Conservation (phyloP, 2,113 vertebrate genomes). For the Stomatorhinus ivindoensis region DNA sequence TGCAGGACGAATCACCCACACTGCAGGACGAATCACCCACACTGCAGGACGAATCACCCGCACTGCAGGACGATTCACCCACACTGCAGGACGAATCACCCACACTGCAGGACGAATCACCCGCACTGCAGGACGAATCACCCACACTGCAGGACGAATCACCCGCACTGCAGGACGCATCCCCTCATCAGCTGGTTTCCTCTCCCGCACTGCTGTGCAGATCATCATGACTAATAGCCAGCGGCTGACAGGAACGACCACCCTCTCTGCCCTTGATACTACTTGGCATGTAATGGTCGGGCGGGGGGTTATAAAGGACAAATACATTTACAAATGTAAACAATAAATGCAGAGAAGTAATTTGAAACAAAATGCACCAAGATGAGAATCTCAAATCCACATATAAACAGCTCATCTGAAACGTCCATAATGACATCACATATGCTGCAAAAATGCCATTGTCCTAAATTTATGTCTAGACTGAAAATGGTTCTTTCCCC, state of each 20-base stretch:
- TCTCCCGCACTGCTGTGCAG: neutral
- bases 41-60: too few species aligned
- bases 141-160: neutral
- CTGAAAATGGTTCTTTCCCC: neutral
- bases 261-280: neutral
- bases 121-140: too few species aligned
- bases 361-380: neutral
- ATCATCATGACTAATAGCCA: neutral
- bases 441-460: neutral
- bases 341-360: neutral
- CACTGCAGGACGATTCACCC: too few species aligned
- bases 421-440: neutral
- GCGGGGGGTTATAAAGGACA: neutral
- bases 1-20: neutral
- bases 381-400: neutral
- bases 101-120: neutral
- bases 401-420: neutral
- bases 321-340: neutral
- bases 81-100: neutral
- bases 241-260: neutral
- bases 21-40: neutral
- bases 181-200: neutral
- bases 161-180: too few species aligned
- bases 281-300: neutral
- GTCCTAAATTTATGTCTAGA: neutral